Evolutionary conservation across 2,797 vertebrate species (phyloP), one percentile per base, ranked within the genome.

Genomic region (Numenius phaeopus): DNA sequence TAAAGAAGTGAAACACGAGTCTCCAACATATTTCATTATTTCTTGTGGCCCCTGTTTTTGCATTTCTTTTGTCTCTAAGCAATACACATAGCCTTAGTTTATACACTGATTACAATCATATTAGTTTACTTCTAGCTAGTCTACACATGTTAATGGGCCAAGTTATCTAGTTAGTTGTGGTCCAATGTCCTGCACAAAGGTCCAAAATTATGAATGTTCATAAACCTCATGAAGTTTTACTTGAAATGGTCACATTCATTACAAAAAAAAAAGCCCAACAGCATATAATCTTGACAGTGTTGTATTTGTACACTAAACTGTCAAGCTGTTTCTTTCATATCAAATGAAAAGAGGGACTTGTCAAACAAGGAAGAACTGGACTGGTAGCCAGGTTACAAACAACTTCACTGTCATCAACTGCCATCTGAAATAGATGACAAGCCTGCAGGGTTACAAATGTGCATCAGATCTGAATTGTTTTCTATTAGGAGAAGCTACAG

Each of bases 121-220:
- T 37, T 55, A 54, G 32, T 66, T 64, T 72, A 77, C 32, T 52
- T 89, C 42, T 49, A 14, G 54, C 23, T 47, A 29, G 14, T 59
- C 10, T 47, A 69, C 10, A 58, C 8, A 0, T n/a, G 54, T n/a
- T 77, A 78, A 4, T 0, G 1, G 24, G 30, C 42, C 71, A 87
- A 78, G 20, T 44, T 21, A 66, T 15, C 21, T 66, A 90, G 76
- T 10, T 37, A 64, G 30, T 9, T 84, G 42, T 40, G 30, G 18
- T 54, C 26, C 59, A 83, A 52, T 0, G 6, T 67, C 12, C 57
- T 83, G 24, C 17, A 30, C 44, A 83, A 87, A 76, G n/a, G 47
- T 77, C 40, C 6, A 12, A 47, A 44, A 89, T 58, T 73, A 15
- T 1, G 4, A 29, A 73, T 54, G 34, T 65, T 78, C 72, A 78